A percentile compares a stretch with the other conserved stretches of the same genome.
Conservation (phyloP, 2,113 vertebrate genomes). For the Crypturellus undulatus region DNA sequence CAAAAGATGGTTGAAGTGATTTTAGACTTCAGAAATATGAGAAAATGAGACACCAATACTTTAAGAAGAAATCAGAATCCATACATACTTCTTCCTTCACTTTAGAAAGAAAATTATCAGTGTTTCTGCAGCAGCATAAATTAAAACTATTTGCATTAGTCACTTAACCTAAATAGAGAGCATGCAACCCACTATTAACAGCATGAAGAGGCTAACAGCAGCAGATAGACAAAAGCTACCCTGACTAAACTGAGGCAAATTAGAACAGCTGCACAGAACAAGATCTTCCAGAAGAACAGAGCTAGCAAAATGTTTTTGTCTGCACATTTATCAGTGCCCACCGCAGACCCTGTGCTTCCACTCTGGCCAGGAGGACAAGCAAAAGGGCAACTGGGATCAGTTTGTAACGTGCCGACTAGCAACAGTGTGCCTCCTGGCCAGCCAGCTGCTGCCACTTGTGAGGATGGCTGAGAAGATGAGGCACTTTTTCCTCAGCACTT, state of each 20-base stretch:
- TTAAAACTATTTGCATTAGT: not conserved
- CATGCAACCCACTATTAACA: not conserved
- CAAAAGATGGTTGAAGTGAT: not conserved
- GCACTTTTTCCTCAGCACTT: not conserved
- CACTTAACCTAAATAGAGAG: not conserved
- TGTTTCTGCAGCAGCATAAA: not conserved
- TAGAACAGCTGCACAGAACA: too few species aligned
- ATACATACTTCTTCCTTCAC: not conserved
- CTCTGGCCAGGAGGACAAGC: not conserved
- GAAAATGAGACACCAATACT: not conserved
- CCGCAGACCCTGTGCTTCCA: too few species aligned
- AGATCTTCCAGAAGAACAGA: not conserved
- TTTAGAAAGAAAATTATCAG: not conserved
- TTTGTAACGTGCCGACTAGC: not conserved
- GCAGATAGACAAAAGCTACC: not conserved
- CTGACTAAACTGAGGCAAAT: not conserved
- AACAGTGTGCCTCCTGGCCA: not conserved
- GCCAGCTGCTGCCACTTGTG: not conserved
- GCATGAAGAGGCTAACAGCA: not conserved
- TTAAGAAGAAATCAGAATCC: not conserved
- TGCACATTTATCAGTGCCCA: not conserved
- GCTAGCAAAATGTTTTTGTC: not conserved
- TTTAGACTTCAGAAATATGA: not conserved
- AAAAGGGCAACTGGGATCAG: not conserved
- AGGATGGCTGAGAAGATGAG: not conserved